These are phyloP conservation scores for silkworm (Bombyx mori) DNA, from an alignment of 1,140 invertebrate species.

Conservation along the genomic window ASM3026992v2 NC_085111.1:8480001-8480500, in stretches of 20 bases:
- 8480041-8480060: too few species aligned
- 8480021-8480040: too few species aligned
- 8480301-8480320: constrained; percentile 22
- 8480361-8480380: constrained; percentile 2
- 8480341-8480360: constrained; percentile 6
- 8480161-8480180: constrained; percentile 7
- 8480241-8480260: constrained; percentile 38
- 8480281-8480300: constrained; percentile 20
- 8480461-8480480: too few species aligned
- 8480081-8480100: too few species aligned
- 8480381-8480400: constrained; percentile 22
- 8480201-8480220: constrained; percentile 45
- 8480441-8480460: too few species aligned
- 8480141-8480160: too few species aligned
- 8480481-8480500: too few species aligned
- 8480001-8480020: too few species aligned
- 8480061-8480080: too few species aligned
- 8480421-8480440: constrained; percentile 9
- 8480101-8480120: too few species aligned
- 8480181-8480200: constrained; percentile 42
- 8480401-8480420: constrained; percentile 22
- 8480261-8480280: constrained; percentile 31
- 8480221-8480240: constrained; percentile 58
- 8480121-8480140: too few species aligned
- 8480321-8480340: constrained; percentile 18